Percentiles rank a stretch among this genome's conserved stretches.
Evolutionary conservation across 2,113 vertebrate species (phyloP).

Genomic region (Apodemus speciosus): DNA sequence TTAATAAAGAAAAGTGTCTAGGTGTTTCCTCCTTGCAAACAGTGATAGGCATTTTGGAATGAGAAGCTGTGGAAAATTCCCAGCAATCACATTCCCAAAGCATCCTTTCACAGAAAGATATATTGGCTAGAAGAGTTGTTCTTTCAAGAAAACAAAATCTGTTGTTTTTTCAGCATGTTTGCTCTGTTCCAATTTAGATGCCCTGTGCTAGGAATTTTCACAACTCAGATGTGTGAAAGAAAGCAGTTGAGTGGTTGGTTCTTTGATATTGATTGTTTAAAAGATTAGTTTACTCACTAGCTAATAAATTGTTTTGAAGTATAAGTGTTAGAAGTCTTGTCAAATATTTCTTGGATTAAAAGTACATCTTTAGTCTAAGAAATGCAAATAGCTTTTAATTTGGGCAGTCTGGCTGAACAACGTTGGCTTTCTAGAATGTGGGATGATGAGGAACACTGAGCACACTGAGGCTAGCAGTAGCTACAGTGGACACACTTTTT

Average conservation of each 20-base stretch:
- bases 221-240: background rate
- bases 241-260: constrained; percentile 43
- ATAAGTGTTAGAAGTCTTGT: background rate
- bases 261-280: constrained; percentile 42
- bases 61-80: background rate
- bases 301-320: constrained; percentile 42
- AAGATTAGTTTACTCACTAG: constrained; percentile 50
- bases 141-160: constrained; percentile 65
- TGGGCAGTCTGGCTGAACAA: background rate
- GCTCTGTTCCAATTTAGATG: constrained; percentile 49
- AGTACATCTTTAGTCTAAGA: background rate
- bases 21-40: background rate
- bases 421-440: background rate
- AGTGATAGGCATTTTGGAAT: background rate
- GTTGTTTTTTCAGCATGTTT: constrained; percentile 58
- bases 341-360: constrained; percentile 49
- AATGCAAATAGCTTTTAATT: background rate
- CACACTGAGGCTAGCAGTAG: background rate
- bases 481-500: background rate
- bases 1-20: background rate
- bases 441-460: background rate
- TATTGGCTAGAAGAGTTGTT: constrained; percentile 27
- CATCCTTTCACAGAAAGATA: constrained; percentile 47
- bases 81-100: background rate
- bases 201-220: constrained; percentile 49